Base-by-base conservation (phyloP, 2,888 invertebrate genomes). In the Taphrorychus bicolor region DNA sequence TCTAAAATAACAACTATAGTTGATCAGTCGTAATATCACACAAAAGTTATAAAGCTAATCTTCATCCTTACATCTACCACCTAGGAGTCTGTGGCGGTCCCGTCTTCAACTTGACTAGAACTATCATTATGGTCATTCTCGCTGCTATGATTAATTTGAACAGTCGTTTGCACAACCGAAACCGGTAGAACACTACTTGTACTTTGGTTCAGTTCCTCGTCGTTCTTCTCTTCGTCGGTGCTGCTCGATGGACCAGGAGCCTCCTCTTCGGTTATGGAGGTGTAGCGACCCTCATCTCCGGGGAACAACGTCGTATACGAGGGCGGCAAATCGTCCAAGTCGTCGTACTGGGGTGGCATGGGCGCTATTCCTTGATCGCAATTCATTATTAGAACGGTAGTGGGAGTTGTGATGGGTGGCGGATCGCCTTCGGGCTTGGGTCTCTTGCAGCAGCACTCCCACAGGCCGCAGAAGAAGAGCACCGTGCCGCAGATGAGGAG, bases 401-500 rank as follows among this genome's bases (percentile, higher is more conserved):
- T 76, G 4, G 80, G 76, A 40, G 73, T 73, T 14, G 71, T 68
- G 14, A 42, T 41, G 17, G 71, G 69, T 32, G 62, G 74, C 17
- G 68, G 69, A 61, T 71, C 76, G 19, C 69, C 72, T 42, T 69
- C 75, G 56, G 75, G 70, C 74, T 54, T 85, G 81, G 40, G 86
- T 82, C 23, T 84, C 80, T 76, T 84, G 67, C 81, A 81, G 71
- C 81, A 83, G 71, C 82, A 83, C 69, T 84, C 90, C 89, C 90
- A 90, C 71, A 90, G 84, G 16, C 90, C 85, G 74, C 90, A 90
- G 80, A 90, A 87, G 83, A 90, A 86, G 73, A 91, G 84, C 42
- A 90, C 87, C 9, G 88, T 87, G 18, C 89, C 89, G 77, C 89
- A 90, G 71, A 90, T 85, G 41, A 90, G 82, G 87, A 90, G 89